Evolutionary conservation across 2,113 vertebrate genomes (phyloP).

Genomic region (Anarhynchus alexandrinus): DNA sequence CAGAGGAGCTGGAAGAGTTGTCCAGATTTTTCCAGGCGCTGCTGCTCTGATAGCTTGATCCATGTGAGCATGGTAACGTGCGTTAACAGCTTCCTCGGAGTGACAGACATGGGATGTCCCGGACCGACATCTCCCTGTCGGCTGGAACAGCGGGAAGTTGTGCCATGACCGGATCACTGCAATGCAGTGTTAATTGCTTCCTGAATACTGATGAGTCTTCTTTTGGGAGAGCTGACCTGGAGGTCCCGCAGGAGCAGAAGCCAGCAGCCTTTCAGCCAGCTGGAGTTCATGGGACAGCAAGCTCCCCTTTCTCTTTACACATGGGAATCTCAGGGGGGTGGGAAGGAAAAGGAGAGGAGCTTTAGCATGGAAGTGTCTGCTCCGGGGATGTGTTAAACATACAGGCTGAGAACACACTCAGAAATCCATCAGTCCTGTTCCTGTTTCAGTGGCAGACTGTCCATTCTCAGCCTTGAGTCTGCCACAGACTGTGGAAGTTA

Average conservation of each 20-base stretch:
- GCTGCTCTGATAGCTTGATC: not conserved
- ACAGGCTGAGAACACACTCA: not conserved
- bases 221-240: not conserved
- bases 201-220: not conserved
- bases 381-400: not conserved
- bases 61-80: accelerated
- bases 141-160: not conserved
- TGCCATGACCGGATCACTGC: not conserved
- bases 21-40: not conserved
- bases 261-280: not conserved
- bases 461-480: not conserved
- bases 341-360: not conserved
- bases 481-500: not conserved
- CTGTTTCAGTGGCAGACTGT: not conserved
- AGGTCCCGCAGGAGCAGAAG: not conserved
- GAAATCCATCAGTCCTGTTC: not conserved
- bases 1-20: not conserved
- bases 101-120: not conserved
- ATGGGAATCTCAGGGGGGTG: not conserved
- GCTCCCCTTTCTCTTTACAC: not conserved
- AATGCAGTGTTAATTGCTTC: not conserved
- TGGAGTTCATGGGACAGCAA: not conserved
- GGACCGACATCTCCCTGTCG: not conserved
- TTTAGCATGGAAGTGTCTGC: not conserved
- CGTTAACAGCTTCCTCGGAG: not conserved